phyloP scores from a whole-genome alignment of 2,113 vertebrate species.

The Psittacus erithacus region DNA sequence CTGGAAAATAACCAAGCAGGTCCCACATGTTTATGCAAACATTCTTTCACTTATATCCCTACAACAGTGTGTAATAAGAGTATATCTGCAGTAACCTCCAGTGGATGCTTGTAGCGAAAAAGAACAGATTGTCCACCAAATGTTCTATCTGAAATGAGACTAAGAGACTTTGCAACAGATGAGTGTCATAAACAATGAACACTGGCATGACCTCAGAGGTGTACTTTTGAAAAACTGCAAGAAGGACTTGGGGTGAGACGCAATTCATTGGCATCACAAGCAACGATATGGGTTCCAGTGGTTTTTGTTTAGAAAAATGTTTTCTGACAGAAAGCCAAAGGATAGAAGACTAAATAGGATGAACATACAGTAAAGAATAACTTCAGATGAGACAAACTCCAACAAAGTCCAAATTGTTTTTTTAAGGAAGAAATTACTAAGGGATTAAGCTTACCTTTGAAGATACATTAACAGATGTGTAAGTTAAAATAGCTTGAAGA shows the following conservation, averaged over 20 bases:
- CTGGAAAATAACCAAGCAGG: not conserved
- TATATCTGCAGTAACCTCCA: not conserved
- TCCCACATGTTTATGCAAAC: not conserved
- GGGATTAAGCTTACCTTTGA: not conserved
- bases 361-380: not conserved
- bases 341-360: not conserved
- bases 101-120: not conserved
- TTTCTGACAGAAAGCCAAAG: not conserved
- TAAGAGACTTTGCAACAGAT: not conserved
- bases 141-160: not conserved
- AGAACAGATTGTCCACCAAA: fast-evolving
- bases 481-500: not conserved
- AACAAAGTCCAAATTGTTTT: not conserved
- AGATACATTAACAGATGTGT: not conserved
- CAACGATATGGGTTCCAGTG: not conserved
- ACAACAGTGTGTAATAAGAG: not conserved
- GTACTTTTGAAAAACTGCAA: not conserved
- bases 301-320: not conserved
- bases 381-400: not conserved
- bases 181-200: not conserved
- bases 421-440: not conserved
- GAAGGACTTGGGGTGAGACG: not conserved
- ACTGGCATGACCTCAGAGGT: not conserved
- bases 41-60: not conserved
- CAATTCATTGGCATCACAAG: not conserved